These are phyloP conservation scores for Polia nebulosa DNA, from an alignment of 2,888 invertebrate genomes.

Conservation along the genomic window DNA sequence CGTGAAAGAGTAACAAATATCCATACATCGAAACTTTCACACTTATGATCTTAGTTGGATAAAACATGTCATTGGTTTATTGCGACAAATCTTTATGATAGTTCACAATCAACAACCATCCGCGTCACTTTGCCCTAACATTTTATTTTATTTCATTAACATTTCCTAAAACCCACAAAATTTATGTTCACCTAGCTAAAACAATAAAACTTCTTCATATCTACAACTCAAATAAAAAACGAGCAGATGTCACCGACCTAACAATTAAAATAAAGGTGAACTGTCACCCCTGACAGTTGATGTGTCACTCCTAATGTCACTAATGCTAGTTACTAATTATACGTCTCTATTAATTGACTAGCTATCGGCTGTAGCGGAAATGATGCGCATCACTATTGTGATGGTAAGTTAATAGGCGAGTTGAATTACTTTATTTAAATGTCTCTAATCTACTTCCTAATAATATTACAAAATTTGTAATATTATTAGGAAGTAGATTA, in stretches of 20 bases:
- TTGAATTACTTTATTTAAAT: not conserved
- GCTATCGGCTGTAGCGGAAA: constrained; percentile 67
- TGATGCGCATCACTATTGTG: constrained; percentile 51
- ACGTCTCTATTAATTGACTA: constrained; percentile 66
- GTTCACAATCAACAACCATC: no score
- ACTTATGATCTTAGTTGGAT: no score
- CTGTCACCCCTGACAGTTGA: constrained; percentile 59
- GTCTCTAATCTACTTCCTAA: no score
- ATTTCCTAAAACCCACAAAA: not conserved
- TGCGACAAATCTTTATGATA: no score
- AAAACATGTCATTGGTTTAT: no score
- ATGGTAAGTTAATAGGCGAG: constrained; percentile 19
- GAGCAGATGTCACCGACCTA: constrained; percentile 61
- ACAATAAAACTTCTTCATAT: constrained; percentile 38
- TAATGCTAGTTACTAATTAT: constrained; percentile 75
- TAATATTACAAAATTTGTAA: no score
- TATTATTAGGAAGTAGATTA: no score
- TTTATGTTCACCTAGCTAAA: not conserved
- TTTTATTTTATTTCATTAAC: no score
- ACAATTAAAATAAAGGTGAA: constrained; percentile 70
- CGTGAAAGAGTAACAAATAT: no score
- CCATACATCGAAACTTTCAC: no score
- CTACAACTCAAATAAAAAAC: constrained; percentile 27
- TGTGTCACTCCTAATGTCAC: constrained; percentile 71
- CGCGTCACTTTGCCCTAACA: no score